Percentiles rank a stretch among this genome's conserved stretches.
Evolutionary conservation across 2,113 vertebrate genomes (phyloP).

Genomic region (Callorhinus ursinus): DNA sequence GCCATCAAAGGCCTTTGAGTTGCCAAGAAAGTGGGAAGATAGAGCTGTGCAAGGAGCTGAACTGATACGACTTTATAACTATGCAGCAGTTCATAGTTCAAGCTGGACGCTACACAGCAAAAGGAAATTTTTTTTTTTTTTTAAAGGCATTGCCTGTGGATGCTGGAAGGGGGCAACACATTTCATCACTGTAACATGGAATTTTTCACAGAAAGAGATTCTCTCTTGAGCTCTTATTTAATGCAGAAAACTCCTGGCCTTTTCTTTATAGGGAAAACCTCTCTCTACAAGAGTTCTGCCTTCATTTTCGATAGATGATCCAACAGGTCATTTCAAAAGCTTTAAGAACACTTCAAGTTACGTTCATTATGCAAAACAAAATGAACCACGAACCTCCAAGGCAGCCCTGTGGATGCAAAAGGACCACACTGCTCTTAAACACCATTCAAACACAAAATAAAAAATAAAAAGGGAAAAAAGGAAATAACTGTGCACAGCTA

Average conservation of each 20-base stretch:
- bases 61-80: constrained; percentile 73
- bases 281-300: background rate
- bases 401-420: background rate
- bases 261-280: constrained; percentile 48
- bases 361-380: constrained; percentile 8
- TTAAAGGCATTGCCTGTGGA: constrained; percentile 74
- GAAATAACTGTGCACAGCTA: background rate
- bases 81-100: constrained; percentile 77
- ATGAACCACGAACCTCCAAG: background rate
- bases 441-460: background rate
- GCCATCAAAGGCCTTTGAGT: constrained; percentile 82
- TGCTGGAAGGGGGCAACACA: constrained; percentile 81
- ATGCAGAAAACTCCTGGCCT: constrained; percentile 59
- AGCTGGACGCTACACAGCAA: constrained; percentile 54
- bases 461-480: background rate
- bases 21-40: constrained; percentile 73
- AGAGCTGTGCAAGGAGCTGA: constrained; percentile 72
- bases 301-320: constrained; percentile 17
- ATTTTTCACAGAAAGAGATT: constrained; percentile 74
- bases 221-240: background rate
- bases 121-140: constrained; percentile 14
- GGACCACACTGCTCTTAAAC: background rate
- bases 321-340: constrained; percentile 11
- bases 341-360: background rate
- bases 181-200: constrained; percentile 78